Evolutionary conservation across 2,888 invertebrate species (phyloP), one percentile per base, ranked within the genome.

Genomic region (Thymelicus lineola): DNA sequence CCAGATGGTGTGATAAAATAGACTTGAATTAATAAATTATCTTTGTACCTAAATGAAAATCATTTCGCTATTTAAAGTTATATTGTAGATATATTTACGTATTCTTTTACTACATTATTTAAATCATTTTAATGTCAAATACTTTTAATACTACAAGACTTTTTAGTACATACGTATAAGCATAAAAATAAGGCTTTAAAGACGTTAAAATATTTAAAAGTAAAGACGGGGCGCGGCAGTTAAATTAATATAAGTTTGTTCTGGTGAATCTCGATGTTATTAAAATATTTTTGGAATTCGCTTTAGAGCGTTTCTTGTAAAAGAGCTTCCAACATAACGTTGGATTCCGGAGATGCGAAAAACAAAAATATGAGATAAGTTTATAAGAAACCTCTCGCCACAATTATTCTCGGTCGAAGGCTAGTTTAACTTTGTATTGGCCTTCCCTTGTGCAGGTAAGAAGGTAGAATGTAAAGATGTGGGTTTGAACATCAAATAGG

Each of bases 221-320:
- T 53, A 59, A 69, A 59, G 38, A 59, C 28, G 5, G 28, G 5
- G 28, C 28, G 28, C 28, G 36, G 63, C 45, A 55, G 45, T 38
- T 50, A 62, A 64, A 64, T 68, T 67, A 62, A 67, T 64, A 87
- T 83, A 88, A 89, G 82, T 89, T 87, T 89, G 86, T 89, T 89
- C 88, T 87, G 87, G 85, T 85, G 86, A 88, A 87, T 88, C 82
- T 85, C 85, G 81, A 87, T 82, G 86, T 83, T 83, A 84, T 83
- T 82, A 84, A 87, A 86, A 86, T 86, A 90, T 89, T 88, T 90
- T 89, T 79, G 89, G 90, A 90, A 93, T 92, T 86, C 84, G 85
- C 85, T 88, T 86, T 86, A 87, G 87, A 89, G 84, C 85, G 87
- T 89, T 90, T 88, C 87, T 87, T 83, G 83, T 79, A 82, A 85